Conservation (phyloP, 2,797 vertebrate species). For the Micropoecilia bifurca region DNA sequence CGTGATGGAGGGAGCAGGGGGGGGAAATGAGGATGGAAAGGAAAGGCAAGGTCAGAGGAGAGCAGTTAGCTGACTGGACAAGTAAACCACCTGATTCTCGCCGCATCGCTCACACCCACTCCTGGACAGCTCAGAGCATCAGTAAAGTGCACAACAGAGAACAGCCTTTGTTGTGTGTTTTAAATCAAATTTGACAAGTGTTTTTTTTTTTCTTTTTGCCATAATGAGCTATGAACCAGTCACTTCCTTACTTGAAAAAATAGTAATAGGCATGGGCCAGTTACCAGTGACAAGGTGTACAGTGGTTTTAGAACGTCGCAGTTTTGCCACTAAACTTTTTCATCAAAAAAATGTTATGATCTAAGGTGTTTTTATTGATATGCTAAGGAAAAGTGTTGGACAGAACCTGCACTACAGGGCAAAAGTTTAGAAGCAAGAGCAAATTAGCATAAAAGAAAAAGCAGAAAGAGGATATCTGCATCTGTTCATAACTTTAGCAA, state of each 20-base stretch:
- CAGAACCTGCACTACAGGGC: neutral
- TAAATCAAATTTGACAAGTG: neutral
- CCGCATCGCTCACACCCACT: constrained; percentile 10
- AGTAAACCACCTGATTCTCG: constrained; percentile 51
- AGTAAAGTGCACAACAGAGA: neutral
- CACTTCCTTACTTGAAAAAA: neutral
- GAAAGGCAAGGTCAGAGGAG: constrained; percentile 75
- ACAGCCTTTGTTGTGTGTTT: neutral
- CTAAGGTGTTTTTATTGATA: neutral
- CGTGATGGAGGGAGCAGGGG: constrained; percentile 15
- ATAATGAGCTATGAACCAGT: neutral
- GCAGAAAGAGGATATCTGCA: too few relatives aligned
- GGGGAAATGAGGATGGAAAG: constrained; percentile 37
- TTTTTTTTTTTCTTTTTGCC: neutral
- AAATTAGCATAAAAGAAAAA: neutral
- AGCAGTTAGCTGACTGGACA: constrained; percentile 65
- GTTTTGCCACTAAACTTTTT: neutral
- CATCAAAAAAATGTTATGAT: neutral
- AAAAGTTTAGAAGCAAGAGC: neutral
- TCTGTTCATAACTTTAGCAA: too few relatives aligned
- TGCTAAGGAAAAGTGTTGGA: neutral
- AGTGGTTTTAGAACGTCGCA: neutral
- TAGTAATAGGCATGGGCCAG: neutral
- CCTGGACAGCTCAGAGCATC: constrained; percentile 14
- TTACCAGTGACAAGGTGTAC: neutral